These are phyloP conservation scores for Tympanuchus pallidicinctus DNA, from an alignment of 2,113 vertebrate species.

Conservation along the genomic window DNA sequence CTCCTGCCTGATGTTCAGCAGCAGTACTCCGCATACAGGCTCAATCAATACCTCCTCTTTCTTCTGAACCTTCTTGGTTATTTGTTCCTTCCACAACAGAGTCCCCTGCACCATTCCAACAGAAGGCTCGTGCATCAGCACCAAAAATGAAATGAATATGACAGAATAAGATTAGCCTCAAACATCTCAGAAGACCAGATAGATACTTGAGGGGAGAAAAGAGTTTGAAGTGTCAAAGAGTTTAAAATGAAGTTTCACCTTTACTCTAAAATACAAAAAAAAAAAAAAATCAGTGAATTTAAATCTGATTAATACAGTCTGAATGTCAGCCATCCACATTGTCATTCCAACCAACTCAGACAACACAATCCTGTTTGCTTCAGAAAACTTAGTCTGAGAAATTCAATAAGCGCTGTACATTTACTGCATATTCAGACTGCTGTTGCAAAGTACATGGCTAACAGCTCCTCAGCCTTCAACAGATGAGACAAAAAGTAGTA, in stretches of 20 bases:
- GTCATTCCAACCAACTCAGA: not conserved
- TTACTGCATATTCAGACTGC: not conserved
- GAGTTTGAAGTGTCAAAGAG: not conserved
- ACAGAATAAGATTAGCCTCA: not conserved
- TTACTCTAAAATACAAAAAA: not conserved
- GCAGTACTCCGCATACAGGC: not conserved
- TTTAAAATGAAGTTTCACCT: not conserved
- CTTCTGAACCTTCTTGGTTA: not conserved
- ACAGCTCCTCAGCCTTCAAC: not conserved
- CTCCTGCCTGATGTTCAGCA: not conserved
- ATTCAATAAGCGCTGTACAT: not conserved
- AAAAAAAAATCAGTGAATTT: not conserved
- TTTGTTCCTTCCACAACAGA: not conserved
- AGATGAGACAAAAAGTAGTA: not conserved
- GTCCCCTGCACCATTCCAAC: not conserved
- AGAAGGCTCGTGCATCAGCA: not conserved
- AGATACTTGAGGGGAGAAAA: not conserved
- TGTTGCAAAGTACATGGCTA: not conserved
- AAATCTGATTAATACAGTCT: not conserved
- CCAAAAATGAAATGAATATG: not conserved
- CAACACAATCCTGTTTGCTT: not conserved
- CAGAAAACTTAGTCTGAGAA: not conserved
- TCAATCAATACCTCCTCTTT: not conserved
- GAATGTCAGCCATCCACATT: not conserved
- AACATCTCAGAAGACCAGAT: not conserved